Conservation (phyloP, 1,140 invertebrate genomes). For the Drepana arcuata region DNA sequence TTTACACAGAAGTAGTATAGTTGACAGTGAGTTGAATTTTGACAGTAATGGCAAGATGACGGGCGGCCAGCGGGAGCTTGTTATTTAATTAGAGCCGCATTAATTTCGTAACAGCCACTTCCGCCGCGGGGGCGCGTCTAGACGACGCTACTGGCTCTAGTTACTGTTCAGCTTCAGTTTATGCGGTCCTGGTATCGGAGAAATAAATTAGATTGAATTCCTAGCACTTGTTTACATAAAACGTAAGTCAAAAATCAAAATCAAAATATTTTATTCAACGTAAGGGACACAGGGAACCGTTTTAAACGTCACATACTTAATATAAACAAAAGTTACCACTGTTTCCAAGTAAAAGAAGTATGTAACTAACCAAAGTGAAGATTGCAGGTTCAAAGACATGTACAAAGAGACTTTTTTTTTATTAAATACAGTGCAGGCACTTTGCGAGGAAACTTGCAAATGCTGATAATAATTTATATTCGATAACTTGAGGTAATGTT, state of each 20-base stretch:
- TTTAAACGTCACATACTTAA: neutral
- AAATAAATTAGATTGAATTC: neutral
- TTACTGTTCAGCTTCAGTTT: neutral
- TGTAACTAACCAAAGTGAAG: too few species aligned
- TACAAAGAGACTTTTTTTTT: too few species aligned
- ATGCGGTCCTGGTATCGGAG: too few species aligned
- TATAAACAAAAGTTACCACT: too few species aligned
- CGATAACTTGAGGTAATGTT: too few species aligned
- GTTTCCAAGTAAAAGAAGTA: too few species aligned
- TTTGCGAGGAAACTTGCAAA: too few species aligned
- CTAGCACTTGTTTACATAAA: neutral
- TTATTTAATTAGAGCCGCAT: constrained; percentile 61
- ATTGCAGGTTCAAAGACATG: too few species aligned
- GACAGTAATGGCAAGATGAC: constrained; percentile 35
- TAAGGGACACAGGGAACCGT: neutral
- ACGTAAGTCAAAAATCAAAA: neutral
- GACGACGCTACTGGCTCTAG: constrained; percentile 4
- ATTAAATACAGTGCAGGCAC: too few species aligned
- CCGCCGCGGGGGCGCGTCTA: constrained; percentile 43
- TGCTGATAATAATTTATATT: too few species aligned
- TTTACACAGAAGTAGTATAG: too few species aligned
- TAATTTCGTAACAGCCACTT: constrained; percentile 60
- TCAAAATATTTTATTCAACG: neutral
- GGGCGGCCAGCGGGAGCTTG: constrained; percentile 29
- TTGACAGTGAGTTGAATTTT: constrained; percentile 40